Evolutionary conservation across 2,888 invertebrate genomes (phyloP).

Genomic region (Eledona agricola): DNA sequence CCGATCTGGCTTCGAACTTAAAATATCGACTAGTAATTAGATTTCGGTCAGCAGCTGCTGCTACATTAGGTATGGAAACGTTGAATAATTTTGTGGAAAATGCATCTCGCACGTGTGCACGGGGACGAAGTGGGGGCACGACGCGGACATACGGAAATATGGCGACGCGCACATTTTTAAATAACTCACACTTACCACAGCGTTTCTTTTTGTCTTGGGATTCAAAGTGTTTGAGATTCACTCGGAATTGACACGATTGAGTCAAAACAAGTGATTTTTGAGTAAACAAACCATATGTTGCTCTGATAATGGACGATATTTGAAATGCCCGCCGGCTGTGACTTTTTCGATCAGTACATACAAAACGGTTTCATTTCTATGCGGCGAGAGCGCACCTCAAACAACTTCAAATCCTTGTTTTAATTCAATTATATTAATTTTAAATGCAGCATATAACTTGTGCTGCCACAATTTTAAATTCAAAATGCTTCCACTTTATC

Average conservation of each 20-base stretch:
- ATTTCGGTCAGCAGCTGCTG: constrained; percentile 30
- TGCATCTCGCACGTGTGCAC: constrained; percentile 49
- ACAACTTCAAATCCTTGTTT: too few relatives aligned
- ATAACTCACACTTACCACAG: constrained; percentile 4
- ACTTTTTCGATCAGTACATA: too few relatives aligned
- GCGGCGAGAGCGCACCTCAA: too few relatives aligned
- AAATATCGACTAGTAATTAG: constrained; percentile 29
- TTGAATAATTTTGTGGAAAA: constrained; percentile 50
- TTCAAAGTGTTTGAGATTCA: constrained; percentile 1
- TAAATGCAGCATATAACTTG: too few relatives aligned
- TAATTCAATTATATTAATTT: too few relatives aligned
- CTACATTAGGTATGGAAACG: constrained; percentile 45
- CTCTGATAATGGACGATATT: too few relatives aligned
- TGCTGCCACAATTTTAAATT: too few relatives aligned
- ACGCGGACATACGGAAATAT: constrained; percentile 26
- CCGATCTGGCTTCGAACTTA: constrained; percentile 5
- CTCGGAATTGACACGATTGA: constrained; percentile 9
- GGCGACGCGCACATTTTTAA: constrained; percentile 30
- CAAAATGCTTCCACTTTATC: too few relatives aligned
- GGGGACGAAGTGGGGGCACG: constrained; percentile 39
- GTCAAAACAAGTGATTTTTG: constrained; percentile 25
- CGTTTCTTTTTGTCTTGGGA: constrained; percentile 1
- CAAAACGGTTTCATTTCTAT: too few relatives aligned
- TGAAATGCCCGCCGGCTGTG: not conserved
- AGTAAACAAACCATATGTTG: constrained; percentile 33